Evolutionary conservation across 2,113 vertebrate species (phyloP).

Genomic region (Lasiurus borealis): DNA sequence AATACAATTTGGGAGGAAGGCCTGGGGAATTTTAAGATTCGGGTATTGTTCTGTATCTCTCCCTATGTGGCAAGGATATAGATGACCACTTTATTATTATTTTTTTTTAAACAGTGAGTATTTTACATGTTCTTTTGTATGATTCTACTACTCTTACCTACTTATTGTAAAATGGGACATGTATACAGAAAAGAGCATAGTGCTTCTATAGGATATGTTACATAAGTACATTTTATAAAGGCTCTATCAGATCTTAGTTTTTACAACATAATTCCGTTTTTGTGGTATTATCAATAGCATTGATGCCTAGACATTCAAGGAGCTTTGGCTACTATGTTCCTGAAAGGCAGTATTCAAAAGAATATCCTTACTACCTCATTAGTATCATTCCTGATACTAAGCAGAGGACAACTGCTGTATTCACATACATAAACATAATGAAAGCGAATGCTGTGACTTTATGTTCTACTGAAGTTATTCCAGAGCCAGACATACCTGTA

Average conservation of each 20-base stretch:
- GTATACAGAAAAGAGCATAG: not conserved
- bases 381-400: not conserved
- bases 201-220: not conserved
- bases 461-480: not conserved
- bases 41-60: not conserved
- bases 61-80: not conserved
- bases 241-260: not conserved
- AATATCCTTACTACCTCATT: not conserved
- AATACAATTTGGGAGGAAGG: not conserved
- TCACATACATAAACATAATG: not conserved
- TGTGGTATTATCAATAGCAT: not conserved
- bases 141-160: not conserved
- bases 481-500: conserved; percentile 51
- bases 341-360: not conserved
- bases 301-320: not conserved
- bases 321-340: not conserved
- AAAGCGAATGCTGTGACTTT: not conserved
- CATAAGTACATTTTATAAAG: conserved; percentile 14
- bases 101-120: not conserved
- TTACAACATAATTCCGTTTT: not conserved
- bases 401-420: not conserved
- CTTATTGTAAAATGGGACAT: not conserved
- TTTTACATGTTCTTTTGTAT: not conserved
- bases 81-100: not conserved
- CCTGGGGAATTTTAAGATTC: not conserved